Conservation (phyloP, 2,797 vertebrate genomes). For the Melanotaenia trifasciata region DNA sequence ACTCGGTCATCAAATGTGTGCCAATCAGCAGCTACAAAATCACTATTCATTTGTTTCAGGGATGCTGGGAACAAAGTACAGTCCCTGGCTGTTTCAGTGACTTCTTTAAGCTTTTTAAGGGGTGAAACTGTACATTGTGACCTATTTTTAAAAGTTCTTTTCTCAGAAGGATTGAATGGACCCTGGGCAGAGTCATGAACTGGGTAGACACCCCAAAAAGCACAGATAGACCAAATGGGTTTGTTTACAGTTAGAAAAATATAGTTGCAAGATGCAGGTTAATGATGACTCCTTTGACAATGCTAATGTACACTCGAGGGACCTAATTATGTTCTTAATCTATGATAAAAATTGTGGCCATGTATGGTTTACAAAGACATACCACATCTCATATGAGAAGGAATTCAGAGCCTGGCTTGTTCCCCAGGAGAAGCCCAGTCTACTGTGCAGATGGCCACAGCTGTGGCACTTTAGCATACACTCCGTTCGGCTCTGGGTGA, state of each 20-base stretch:
- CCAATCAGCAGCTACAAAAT: not conserved
- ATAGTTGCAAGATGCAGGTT: not conserved
- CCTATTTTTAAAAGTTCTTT: slow-evolving; percentile 1
- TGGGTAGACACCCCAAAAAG: no score
- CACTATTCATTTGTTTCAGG: not conserved
- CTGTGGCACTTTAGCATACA: slow-evolving; percentile 56
- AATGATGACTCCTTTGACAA: slow-evolving; percentile 3
- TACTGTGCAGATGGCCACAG: slow-evolving; percentile 66
- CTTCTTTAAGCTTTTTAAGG: not conserved
- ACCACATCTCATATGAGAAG: slow-evolving; percentile 16
- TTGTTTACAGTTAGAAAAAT: not conserved
- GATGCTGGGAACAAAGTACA: not conserved
- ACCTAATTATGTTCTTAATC: slow-evolving; percentile 13
- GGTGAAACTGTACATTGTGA: not conserved
- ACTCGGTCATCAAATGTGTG: not conserved
- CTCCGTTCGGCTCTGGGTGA: slow-evolving; percentile 59
- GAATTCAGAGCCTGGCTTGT: slow-evolving; percentile 12
- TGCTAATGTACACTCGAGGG: not conserved
- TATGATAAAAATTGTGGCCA: slow-evolving; percentile 45
- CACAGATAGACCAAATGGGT: not conserved
- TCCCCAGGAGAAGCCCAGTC: slow-evolving; percentile 43
- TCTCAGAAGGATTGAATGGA: not conserved
- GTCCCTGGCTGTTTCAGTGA: not conserved
- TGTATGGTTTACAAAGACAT: slow-evolving; percentile 46
- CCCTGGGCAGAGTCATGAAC: no score